These are phyloP conservation scores for Trichoplusia ni DNA, from an alignment of 1,140 invertebrate species.

Conservation along the genomic window DNA sequence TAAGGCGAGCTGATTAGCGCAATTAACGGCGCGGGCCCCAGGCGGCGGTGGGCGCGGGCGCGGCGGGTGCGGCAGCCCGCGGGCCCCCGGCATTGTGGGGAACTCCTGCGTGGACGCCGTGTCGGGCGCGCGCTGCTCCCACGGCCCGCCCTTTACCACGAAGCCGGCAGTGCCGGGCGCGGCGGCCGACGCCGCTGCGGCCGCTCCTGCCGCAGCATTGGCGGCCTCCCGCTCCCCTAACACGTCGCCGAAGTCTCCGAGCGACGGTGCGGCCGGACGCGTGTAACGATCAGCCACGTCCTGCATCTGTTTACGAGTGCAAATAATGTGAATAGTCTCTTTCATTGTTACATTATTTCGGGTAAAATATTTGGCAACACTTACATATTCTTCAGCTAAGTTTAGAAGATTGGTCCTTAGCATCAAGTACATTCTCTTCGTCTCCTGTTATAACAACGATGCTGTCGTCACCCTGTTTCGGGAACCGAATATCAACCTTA, in stretches of 20 bases:
- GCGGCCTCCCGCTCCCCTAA: slow-evolving; percentile 45
- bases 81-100: slow-evolving; percentile 88
- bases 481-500: slow-evolving; percentile 93
- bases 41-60: slow-evolving; percentile 76
- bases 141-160: slow-evolving; percentile 94
- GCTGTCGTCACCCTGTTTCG: slow-evolving; percentile 90
- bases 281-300: slow-evolving; percentile 87
- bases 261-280: slow-evolving; percentile 78
- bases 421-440: slow-evolving; percentile 94
- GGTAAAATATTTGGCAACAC: slow-evolving; percentile 48
- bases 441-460: slow-evolving; percentile 93
- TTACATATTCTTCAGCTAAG: slow-evolving; percentile 95
- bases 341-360: neutral
- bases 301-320: slow-evolving; percentile 90
- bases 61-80: slow-evolving; percentile 74
- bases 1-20: neutral
- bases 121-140: slow-evolving; percentile 93
- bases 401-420: slow-evolving; percentile 94
- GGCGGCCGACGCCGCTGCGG: slow-evolving; percentile 58
- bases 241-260: slow-evolving; percentile 69
- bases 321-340: no score
- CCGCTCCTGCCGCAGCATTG: slow-evolving; percentile 15
- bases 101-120: slow-evolving; percentile 95
- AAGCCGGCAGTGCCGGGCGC: slow-evolving; percentile 85
- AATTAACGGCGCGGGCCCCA: slow-evolving; percentile 72